Evolutionary conservation across 2,888 invertebrate species (phyloP).

Genomic region (Aphodius sticticus): DNA sequence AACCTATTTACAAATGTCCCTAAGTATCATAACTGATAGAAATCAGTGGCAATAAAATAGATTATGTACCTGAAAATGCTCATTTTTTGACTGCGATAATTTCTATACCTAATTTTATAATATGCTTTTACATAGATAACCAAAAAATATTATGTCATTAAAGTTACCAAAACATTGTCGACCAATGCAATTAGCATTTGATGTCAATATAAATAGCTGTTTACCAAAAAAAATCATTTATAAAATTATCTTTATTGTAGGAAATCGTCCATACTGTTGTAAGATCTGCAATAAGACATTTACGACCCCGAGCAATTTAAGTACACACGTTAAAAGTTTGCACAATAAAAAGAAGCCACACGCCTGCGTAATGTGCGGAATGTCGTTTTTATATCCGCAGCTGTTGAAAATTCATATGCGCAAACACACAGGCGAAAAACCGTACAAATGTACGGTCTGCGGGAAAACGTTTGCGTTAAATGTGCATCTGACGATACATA

Average conservation of each 20-base stretch:
- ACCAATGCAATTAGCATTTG: too few species aligned
- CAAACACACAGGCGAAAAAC: constrained; percentile 51
- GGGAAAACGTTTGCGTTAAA: constrained; percentile 49
- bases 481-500: constrained; percentile 49
- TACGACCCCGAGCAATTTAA: constrained; percentile 49
- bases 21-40: too few species aligned
- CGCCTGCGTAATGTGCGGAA: constrained; percentile 47
- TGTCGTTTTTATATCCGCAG: constrained; percentile 49
- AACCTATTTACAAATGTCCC: too few species aligned
- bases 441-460: constrained; percentile 48
- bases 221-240: too few species aligned
- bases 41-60: too few species aligned
- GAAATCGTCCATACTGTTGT: constrained; percentile 47
- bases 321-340: constrained; percentile 47
- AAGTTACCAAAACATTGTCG: too few species aligned
- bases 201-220: too few species aligned
- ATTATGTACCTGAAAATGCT: too few species aligned
- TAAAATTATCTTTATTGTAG: constrained; percentile 29
- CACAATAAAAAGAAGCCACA: constrained; percentile 48
- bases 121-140: too few species aligned
- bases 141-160: too few species aligned
- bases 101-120: too few species aligned
- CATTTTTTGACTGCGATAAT: too few species aligned
- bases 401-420: constrained; percentile 49
- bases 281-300: constrained; percentile 49